Percentiles rank a stretch among this genome's conserved stretches.
phyloP scores from a whole-genome alignment of 2,888 invertebrate species.

The Nephrotoma appendiculata region DNA sequence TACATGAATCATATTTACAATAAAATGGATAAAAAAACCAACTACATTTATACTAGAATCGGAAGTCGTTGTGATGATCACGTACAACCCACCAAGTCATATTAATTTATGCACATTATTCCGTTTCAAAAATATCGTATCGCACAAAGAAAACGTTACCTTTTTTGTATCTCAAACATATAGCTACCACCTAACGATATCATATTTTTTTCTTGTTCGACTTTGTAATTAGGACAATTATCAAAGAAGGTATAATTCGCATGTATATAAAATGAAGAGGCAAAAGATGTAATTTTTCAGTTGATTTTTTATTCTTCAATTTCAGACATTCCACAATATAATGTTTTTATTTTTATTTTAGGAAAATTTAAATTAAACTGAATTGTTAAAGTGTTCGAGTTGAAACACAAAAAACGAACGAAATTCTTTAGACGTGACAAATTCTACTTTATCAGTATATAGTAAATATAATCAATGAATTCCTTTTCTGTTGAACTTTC shows the following conservation, averaged over 20 bases:
- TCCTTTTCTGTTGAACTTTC: neutral
- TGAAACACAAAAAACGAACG: neutral
- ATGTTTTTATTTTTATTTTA: neutral
- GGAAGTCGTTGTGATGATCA: neutral
- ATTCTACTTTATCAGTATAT: neutral
- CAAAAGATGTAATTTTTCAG: neutral
- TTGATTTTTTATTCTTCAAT: neutral
- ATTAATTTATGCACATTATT: neutral
- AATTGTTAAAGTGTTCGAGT: neutral
- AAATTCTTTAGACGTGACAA: neutral
- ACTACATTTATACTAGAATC: neutral
- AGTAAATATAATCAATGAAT: neutral
- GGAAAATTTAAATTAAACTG: neutral
- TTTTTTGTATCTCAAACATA: neutral
- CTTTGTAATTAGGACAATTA: neutral
- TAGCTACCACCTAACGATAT: neutral
- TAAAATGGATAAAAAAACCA: neutral
- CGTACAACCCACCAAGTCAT: neutral
- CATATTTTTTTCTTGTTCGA: neutral
- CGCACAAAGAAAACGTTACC: neutral
- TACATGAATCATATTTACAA: neutral
- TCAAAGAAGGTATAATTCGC: neutral
- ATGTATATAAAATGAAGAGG: neutral
- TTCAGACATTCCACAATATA: neutral
- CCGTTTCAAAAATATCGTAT: neutral